A percentile compares a stretch with the other conserved stretches of the same genome.
These are phyloP conservation scores for Taenaris catops DNA, from an alignment of 2,888 invertebrate genomes.

Conservation along the genomic window DNA sequence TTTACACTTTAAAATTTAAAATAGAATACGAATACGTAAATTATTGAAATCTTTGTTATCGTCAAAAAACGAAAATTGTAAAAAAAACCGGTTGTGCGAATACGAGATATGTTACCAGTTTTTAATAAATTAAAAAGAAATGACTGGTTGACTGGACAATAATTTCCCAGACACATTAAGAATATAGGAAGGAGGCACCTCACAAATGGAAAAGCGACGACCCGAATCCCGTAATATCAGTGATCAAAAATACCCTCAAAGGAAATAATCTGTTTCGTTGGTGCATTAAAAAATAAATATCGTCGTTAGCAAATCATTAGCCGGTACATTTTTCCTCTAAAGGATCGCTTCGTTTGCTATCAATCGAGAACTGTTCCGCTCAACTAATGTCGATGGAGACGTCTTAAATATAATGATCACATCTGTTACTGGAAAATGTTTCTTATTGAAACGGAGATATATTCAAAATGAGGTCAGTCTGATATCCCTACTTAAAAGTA, in stretches of 20 bases:
- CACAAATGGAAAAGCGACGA: slow-evolving; percentile 23
- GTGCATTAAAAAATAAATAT: slow-evolving; percentile 76
- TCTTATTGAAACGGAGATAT: not conserved
- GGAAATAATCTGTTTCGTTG: slow-evolving; percentile 67
- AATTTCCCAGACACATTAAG: slow-evolving; percentile 4
- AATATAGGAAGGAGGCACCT: not conserved
- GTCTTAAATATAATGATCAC: slow-evolving; percentile 14
- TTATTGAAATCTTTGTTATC: too few species aligned
- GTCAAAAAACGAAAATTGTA: too few species aligned
- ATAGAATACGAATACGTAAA: too few species aligned
- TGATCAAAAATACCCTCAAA: slow-evolving; percentile 62
- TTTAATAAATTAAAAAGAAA: not conserved
- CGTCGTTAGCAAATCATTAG: slow-evolving; percentile 79
- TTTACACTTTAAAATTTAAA: too few species aligned
- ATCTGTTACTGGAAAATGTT: not conserved
- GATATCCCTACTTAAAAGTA: too few species aligned
- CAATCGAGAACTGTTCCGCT: slow-evolving; percentile 40
- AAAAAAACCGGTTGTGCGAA: too few species aligned
- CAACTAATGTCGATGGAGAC: slow-evolving; percentile 16
- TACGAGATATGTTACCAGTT: too few species aligned
- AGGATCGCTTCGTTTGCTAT: slow-evolving; percentile 51
- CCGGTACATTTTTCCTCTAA: slow-evolving; percentile 56
- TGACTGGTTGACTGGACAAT: not conserved
- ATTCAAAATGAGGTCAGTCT: too few species aligned
- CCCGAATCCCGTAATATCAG: slow-evolving; percentile 33